phyloP scores from a whole-genome alignment of 37 sponge, comb jelly and placozoan genomes.

The Ephydatia muelleri region DNA sequence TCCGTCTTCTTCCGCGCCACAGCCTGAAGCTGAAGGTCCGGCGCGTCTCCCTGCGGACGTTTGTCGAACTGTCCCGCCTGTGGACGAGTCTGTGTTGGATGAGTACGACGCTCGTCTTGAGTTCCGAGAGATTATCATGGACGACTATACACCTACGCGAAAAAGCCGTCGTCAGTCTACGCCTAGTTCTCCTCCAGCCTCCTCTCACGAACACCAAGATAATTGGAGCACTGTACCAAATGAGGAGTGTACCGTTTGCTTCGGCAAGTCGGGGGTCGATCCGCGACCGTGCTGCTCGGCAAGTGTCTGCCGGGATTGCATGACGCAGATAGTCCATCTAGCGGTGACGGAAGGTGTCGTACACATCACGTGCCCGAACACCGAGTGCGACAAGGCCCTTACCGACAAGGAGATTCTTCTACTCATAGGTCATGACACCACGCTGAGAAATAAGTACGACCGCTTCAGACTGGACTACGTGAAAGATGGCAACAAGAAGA shows the following conservation, averaged over 20 bases:
- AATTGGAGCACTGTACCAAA: no score
- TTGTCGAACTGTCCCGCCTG: no score
- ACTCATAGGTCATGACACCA: background rate
- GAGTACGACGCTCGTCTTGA: no score
- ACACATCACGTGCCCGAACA: slow-evolving; percentile 58
- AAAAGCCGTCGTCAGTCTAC: no score
- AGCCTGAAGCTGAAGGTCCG: no score
- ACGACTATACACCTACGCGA: no score
- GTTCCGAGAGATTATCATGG: no score
- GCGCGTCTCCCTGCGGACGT: no score
- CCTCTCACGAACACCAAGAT: background rate
- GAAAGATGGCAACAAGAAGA: slow-evolving; percentile 33
- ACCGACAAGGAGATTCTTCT: slow-evolving; percentile 7
- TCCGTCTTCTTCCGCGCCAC: no score
- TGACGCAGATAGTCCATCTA: slow-evolving; percentile 23
- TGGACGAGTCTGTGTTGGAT: no score
- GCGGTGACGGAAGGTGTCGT: slow-evolving; percentile 45
- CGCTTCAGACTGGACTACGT: slow-evolving; percentile 17
- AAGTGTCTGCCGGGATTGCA: slow-evolving; percentile 52
- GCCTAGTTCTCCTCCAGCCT: no score
- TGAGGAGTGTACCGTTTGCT: background rate
- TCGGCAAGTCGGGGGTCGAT: background rate
- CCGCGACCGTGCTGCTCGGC: slow-evolving; percentile 38
- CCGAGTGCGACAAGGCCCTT: slow-evolving; percentile 46
- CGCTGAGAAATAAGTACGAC: slow-evolving; percentile 29